Base-by-base conservation (phyloP, 2,113 vertebrate species). In the Brevimyrus niger region DNA sequence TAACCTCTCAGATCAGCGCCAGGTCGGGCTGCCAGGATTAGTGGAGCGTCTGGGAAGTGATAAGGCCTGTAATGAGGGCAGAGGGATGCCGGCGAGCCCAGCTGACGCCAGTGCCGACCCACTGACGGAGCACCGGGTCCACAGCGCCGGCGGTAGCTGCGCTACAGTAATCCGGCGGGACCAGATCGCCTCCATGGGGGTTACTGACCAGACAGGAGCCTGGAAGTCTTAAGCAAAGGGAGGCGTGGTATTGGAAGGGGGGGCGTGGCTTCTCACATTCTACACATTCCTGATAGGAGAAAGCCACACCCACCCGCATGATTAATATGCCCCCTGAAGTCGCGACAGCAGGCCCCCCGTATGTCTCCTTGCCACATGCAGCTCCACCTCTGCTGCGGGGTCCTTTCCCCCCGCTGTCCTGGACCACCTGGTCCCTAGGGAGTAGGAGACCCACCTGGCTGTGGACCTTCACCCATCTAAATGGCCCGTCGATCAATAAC, bases 1-100 rank as follows among this genome's bases (percentile, higher is more conserved):
- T 96, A 96, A 94, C 95, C 95, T 94, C 93, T 94, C 92, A 93
- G 94, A 94, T 93, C 92, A 92, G 91, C 92, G 93, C 93, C 86
- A 92, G 94, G 92, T 95, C 94, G 91, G 89, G 91, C 94, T 95
- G 95, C 96, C 96, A 95, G 92, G 73, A 92, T 91, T 91, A 93
- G 93, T 95, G 92, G 90, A 94, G 92, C 86, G 92, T 91, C 93
- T 94, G 92, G 92, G 91, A 94, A 91, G 92, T 95, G 95, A 96
- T 94, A 94, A 95, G 95, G 92, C 89, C 93, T 93, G 92, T 94
- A 95, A 96, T 95, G 94, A 95, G 95, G 93, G 93, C 91, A 90
- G 91, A 92, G 90, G 89, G 35, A 92, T 92, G 92, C 87, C 91
- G 90, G 88, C 91, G 89, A 93, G 91, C 89, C 92, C 89, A 80